Base-by-base conservation (phyloP, 2,888 invertebrate species). In the Ichneumon xanthorius region DNA sequence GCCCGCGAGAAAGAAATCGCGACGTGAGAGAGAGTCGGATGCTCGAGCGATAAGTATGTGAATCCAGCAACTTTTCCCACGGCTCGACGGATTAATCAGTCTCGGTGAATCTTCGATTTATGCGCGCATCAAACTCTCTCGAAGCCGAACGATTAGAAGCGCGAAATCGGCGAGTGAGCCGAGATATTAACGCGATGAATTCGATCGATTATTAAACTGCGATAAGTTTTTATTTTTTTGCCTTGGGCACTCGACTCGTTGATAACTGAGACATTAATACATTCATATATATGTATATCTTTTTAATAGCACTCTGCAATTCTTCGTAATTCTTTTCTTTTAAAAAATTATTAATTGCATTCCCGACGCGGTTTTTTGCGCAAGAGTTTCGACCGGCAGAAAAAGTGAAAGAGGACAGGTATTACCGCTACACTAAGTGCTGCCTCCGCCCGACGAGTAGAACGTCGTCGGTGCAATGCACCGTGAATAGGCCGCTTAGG, bases 391-490 rank as follows among this genome's bases (percentile, higher is more conserved):
- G 53, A 50, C 19, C 33, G 37, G 30, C 30, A 11, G n/a, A 73
- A 48, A 48, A 58, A 61, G 63, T 48, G 33, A 26, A 37, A 53
- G 76, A 67, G 50, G 40, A 72, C 37, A 80, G 71, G 37, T 61
- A 77, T 58, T 33, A 63, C 30, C n/a, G 72, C 40, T 58, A 40
- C 45, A 58, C 48, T 26, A 14, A 26, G 30, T 6, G 16, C 33
- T 33, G 30, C 16, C 61, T 61, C 45, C 48, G 37, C 45, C 26
- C 40, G 30, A 55, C 55, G 67, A 75, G 40, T 67, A 37, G 40
- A 48, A 53, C 26, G 75, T 55, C 65, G 87, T 55, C 65, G 87
- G 91, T 90, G 91, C 89, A 90, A 90, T 88, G 91, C 87, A 90
- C 91, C 86, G 85, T 87, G 89, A 89, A 89, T 88, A 89, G 88